A percentile compares a stretch with the other conserved stretches of the same genome.
Conservation (phyloP, 2,113 vertebrate genomes). For the Parus major region DNA sequence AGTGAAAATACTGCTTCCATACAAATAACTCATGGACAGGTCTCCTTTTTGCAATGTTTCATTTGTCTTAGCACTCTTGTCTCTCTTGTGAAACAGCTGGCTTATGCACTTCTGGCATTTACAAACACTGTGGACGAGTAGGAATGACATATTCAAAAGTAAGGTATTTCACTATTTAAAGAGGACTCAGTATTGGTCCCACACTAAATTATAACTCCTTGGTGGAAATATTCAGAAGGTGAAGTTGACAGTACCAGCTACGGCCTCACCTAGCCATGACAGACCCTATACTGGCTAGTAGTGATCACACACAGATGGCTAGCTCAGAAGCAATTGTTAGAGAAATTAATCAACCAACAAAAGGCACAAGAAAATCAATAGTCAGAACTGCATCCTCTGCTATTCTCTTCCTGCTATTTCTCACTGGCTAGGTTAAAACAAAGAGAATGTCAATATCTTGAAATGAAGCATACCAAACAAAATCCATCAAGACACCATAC, state of each 20-base stretch:
- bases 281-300: background rate
- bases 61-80: background rate
- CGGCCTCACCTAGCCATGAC: background rate
- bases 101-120: background rate
- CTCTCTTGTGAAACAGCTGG: background rate
- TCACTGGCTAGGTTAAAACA: conserved; percentile 38
- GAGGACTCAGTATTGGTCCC: background rate
- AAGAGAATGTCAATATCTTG: conserved; percentile 17
- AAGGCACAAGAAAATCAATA: conserved; percentile 61
- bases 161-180: background rate
- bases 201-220: background rate
- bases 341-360: conserved; percentile 55
- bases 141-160: background rate
- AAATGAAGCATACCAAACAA: conserved; percentile 12
- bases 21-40: background rate
- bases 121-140: background rate
- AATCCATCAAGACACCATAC: background rate
- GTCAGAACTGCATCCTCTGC: conserved; percentile 36
- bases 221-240: background rate
- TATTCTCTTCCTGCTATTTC: background rate
- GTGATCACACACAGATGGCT: background rate
- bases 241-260: background rate
- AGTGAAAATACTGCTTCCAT: background rate
- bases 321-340: conserved; percentile 38
- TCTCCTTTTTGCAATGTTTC: background rate